Conservation (phyloP, 2,113 vertebrate species). For the Cavia porcellus region DNA sequence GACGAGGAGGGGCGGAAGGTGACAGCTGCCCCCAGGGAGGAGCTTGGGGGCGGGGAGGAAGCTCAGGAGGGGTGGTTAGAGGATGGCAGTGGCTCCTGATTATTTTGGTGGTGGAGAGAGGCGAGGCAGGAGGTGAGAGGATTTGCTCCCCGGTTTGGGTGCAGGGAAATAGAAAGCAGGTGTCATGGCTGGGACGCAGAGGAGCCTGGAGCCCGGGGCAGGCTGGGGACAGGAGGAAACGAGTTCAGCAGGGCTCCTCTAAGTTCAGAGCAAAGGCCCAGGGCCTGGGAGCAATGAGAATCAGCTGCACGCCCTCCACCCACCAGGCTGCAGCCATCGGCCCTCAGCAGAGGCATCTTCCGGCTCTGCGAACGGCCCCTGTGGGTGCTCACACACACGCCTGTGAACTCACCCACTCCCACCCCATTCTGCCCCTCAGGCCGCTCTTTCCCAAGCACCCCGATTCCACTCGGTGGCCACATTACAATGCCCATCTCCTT, state of each 20-base stretch:
- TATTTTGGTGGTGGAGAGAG: not conserved
- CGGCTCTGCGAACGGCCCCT: not conserved
- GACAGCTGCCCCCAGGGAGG: too few species aligned
- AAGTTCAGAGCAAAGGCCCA: fast-evolving
- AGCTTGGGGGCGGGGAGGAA: not conserved
- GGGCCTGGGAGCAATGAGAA: not conserved
- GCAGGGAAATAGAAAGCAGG: not conserved
- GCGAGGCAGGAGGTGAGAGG: not conserved
- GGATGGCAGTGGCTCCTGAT: fast-evolving
- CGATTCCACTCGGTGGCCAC: not conserved
- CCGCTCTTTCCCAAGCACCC: not conserved
- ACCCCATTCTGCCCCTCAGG: not conserved
- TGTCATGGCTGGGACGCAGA: fast-evolving
- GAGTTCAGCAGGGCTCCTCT: not conserved
- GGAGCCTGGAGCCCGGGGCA: too few species aligned
- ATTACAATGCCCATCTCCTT: conserved; percentile 57
- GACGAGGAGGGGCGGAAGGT: fast-evolving
- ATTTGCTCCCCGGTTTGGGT: not conserved
- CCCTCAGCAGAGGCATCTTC: fast-evolving
- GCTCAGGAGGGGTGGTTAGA: fast-evolving
- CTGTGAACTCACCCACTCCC: fast-evolving
- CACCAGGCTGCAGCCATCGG: not conserved
- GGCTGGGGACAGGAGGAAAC: not conserved
- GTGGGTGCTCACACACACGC: not conserved
- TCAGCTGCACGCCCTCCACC: fast-evolving